Evolutionary conservation across 2,797 vertebrate genomes (phyloP), one percentile per base, ranked within the genome.

Genomic region (Chaunax sp.): DNA sequence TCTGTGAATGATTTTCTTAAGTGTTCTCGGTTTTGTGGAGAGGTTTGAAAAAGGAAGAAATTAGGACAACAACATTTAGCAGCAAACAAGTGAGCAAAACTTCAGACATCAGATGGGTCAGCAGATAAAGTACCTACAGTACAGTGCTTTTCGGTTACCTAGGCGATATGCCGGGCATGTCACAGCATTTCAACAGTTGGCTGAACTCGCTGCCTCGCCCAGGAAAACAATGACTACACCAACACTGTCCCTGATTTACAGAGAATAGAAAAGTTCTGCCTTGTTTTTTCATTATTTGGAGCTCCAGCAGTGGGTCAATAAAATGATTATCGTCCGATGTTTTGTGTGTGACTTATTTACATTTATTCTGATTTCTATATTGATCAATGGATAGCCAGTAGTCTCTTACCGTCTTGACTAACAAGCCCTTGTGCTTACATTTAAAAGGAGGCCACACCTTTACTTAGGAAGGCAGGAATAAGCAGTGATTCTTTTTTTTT

Each of bases 81-180:
- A 64, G 47, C 40, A 75, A 64, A 51, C 55, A 51, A 68, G 57
- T n/a, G 16, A 70, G 20, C 47, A n/a, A 53, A 46, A 72, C 56
- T 50, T 75, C 72, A 80, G 57, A 65, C 72, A 47, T 85, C 64
- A 73, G 83, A 85, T 83, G 64, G 84, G 72, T 78, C 79, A 77
- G 75, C 66, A 68, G 86, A 87, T 87, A 72, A 87, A 71, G 50
- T 13, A 26, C 64, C 23, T 66, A 38, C 72, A 54, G 80, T 49
- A 60, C 52, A 58, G 59, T 52, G 58, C 22, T 67, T 76, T 86
- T 75, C 25, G 18, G 90, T 90, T 83, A 75, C 88, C 87, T 61
- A 54, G 84, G 87, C 30, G 37, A 91, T 82, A 40, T 15, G 56
- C 33, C 6, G 86, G 87, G 89, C 6, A 87, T 88, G 88, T 89